A percentile compares a stretch with the other conserved stretches of the same genome.
These are phyloP conservation scores for Hippoglossus stenolepis DNA, from an alignment of 2,113 vertebrate genomes.

Conservation along the genomic window DNA sequence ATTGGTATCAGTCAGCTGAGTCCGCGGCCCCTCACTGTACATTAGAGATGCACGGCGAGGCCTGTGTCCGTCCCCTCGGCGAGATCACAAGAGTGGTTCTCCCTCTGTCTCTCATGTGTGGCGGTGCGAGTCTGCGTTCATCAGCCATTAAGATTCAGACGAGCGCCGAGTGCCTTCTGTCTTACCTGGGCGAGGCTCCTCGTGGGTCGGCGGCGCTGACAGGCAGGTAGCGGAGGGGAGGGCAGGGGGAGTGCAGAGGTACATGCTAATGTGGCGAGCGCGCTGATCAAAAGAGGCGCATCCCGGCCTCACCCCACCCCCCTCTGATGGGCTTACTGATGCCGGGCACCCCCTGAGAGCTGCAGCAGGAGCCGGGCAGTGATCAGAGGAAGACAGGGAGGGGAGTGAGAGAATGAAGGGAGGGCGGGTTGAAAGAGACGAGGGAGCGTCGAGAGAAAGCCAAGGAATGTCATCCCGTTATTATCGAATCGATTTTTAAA, in stretches of 20 bases:
- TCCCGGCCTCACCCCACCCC: constrained; percentile 30
- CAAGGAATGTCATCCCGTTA: too few relatives aligned
- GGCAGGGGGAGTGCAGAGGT: constrained; percentile 30
- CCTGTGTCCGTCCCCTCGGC: constrained; percentile 7
- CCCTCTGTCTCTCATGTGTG: constrained; percentile 33
- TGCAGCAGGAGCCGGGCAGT: constrained; percentile 37
- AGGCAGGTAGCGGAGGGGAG: constrained; percentile 42
- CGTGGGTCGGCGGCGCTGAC: constrained; percentile 42
- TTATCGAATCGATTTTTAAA: too few relatives aligned
- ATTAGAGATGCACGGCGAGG: constrained; percentile 41
- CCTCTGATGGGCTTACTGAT: constrained; percentile 63
- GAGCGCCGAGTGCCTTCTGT: constrained; percentile 40
- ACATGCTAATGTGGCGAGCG: constrained; percentile 66
- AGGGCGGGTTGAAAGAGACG: too few relatives aligned
- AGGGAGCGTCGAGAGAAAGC: not conserved
- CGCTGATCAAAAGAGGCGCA: constrained; percentile 73
- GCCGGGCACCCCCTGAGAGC: constrained; percentile 31
- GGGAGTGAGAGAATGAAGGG: not conserved
- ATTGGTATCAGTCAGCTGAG: not conserved
- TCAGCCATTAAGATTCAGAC: constrained; percentile 58
- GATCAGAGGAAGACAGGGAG: constrained; percentile 55
- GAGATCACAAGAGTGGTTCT: constrained; percentile 46
- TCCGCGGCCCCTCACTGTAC: constrained; percentile 21
- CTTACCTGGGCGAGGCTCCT: constrained; percentile 58
- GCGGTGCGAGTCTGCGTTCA: constrained; percentile 30